phyloP scores from a whole-genome alignment of 2,797 vertebrate genomes.

The Miichthys miiuy region DNA sequence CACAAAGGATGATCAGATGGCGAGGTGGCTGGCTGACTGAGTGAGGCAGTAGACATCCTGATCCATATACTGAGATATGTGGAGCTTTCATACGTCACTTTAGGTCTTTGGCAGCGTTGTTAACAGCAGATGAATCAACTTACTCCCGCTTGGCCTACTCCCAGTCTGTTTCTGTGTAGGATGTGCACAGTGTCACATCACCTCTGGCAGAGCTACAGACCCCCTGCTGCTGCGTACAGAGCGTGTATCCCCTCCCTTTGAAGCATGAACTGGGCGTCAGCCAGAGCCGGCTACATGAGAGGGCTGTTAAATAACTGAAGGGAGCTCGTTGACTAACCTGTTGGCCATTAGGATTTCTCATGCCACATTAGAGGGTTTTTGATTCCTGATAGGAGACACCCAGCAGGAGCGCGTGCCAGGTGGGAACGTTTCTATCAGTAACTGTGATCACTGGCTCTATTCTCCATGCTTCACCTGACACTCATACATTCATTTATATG shows the following conservation, averaged over 20 bases:
- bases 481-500: constrained; percentile 62
- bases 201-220: constrained; percentile 10
- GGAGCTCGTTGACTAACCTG: constrained; percentile 56
- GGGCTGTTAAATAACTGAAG: constrained; percentile 56
- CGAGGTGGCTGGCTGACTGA: not conserved
- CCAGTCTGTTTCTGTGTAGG: constrained; percentile 38
- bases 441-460: constrained; percentile 45
- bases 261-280: constrained; percentile 29
- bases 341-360: constrained; percentile 49
- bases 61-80: no score
- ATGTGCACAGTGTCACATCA: constrained; percentile 28
- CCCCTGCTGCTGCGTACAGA: constrained; percentile 30
- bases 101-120: not conserved
- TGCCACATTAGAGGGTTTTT: constrained; percentile 60
- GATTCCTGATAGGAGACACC: constrained; percentile 67
- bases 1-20: constrained; percentile 12
- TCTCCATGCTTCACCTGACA: constrained; percentile 54
- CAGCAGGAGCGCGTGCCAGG: constrained; percentile 17
- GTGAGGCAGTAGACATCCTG: not conserved
- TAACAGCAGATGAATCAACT: constrained; percentile 14
- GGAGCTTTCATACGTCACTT: not conserved
- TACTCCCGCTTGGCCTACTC: constrained; percentile 6
- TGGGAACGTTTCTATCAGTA: constrained; percentile 52
- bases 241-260: constrained; percentile 25
- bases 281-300: constrained; percentile 39